These are phyloP conservation scores for Branchipolynoe longqiensis DNA, from an alignment of 2,888 invertebrate species.

Conservation along the genomic window DNA sequence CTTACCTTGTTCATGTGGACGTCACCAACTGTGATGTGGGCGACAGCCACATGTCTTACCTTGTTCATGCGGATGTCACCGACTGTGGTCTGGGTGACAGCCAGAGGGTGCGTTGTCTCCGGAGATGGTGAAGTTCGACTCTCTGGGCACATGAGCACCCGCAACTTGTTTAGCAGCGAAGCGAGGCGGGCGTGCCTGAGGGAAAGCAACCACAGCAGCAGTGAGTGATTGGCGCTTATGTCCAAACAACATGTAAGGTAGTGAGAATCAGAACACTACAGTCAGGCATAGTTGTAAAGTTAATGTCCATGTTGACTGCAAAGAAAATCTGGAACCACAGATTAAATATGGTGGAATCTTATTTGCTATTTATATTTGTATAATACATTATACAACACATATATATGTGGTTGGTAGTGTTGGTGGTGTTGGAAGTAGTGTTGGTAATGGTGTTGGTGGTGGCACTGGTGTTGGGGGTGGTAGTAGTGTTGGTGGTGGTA, in stretches of 20 bases:
- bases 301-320: too few species aligned
- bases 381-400: too few species aligned
- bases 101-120: constrained; percentile 75
- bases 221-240: too few species aligned
- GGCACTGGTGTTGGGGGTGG: too few species aligned
- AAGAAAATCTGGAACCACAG: too few species aligned
- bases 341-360: too few species aligned
- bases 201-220: constrained; percentile 40
- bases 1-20: constrained; percentile 77
- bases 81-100: constrained; percentile 68
- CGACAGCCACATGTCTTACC: constrained; percentile 75
- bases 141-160: constrained; percentile 66
- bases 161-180: constrained; percentile 77
- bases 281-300: not conserved
- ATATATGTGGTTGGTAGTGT: too few species aligned
- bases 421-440: too few species aligned
- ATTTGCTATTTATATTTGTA: too few species aligned
- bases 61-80: constrained; percentile 75
- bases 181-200: constrained; percentile 77
- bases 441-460: too few species aligned
- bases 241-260: too few species aligned
- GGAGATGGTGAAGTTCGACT: constrained; percentile 67
- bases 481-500: too few species aligned
- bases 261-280: not conserved
- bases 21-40: constrained; percentile 69